phyloP scores from a whole-genome alignment of 2,888 invertebrate genomes.

The Sericinus montela region DNA sequence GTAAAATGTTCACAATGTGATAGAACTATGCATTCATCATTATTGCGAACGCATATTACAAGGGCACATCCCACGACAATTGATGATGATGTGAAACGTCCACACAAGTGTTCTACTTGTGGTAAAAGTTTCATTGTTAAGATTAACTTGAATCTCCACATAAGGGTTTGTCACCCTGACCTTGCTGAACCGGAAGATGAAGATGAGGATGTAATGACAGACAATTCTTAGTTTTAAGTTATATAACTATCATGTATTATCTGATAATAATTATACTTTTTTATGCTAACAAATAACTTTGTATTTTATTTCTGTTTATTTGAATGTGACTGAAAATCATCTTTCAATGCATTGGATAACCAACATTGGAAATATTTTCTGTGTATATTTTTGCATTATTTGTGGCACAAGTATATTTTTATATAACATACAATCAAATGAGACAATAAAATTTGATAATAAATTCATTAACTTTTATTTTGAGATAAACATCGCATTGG shows the following conservation, averaged over 20 bases:
- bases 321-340: neutral
- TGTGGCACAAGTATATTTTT: constrained; percentile 4
- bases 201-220: constrained; percentile 71
- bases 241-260: constrained; percentile 42
- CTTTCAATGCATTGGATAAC: neutral
- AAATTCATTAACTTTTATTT: constrained; percentile 7
- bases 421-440: constrained; percentile 8
- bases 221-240: constrained; percentile 56
- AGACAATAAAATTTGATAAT: constrained; percentile 16
- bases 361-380: neutral
- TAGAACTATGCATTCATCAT: constrained; percentile 63
- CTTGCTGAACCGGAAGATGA: constrained; percentile 69
- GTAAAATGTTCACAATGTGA: constrained; percentile 70
- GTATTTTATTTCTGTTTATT: constrained; percentile 26
- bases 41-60: constrained; percentile 59
- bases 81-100: constrained; percentile 64
- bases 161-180: constrained; percentile 69
- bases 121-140: constrained; percentile 72
- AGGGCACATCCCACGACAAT: constrained; percentile 56
- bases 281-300: constrained; percentile 42
- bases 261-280: constrained; percentile 58
- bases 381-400: constrained; percentile 7
- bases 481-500: too few species aligned
- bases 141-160: constrained; percentile 69
- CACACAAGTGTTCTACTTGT: constrained; percentile 67